A percentile compares a stretch with the other conserved stretches of the same genome.
These are phyloP conservation scores for Lepeophtheirus nordmannii DNA, from an alignment of 2,888 invertebrate genomes.

Conservation along the genomic window DNA sequence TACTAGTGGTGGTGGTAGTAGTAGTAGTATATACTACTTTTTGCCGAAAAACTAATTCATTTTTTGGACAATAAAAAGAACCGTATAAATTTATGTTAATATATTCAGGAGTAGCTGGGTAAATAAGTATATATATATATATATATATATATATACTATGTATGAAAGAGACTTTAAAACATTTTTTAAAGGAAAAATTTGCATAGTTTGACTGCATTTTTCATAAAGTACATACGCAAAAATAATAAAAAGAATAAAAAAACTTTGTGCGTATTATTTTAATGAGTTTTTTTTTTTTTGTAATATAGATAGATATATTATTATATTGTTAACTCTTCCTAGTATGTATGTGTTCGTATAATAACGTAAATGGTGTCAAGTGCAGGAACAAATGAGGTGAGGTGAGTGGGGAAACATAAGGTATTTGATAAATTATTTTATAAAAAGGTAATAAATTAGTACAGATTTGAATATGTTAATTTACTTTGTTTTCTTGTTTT, in stretches of 20 bases:
- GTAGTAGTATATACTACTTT: no score
- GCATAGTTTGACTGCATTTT: constrained; percentile 1
- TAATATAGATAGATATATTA: no score
- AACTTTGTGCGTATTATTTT: not conserved
- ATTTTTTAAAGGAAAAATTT: not conserved
- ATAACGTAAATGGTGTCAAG: not conserved
- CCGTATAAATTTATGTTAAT: not conserved
- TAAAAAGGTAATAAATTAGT: not conserved
- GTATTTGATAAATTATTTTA: not conserved
- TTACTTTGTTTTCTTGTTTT: no score
- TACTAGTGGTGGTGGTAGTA: no score
- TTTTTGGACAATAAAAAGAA: constrained; percentile 3
- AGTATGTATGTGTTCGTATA: no score
- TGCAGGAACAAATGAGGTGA: not conserved
- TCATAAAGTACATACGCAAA: not conserved
- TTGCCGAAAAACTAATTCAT: constrained; percentile 6
- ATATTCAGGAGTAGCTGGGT: not conserved
- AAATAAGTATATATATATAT: no score
- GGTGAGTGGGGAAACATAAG: no score
- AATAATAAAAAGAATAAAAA: not conserved
- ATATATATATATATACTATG: no score
- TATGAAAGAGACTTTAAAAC: no score
- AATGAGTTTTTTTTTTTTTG: not conserved
- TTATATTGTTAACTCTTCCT: no score
- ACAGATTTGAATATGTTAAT: constrained; percentile 1